Percentiles rank a stretch among this genome's conserved stretches.
These are phyloP conservation scores for Diuraphis noxia DNA, from an alignment of 1,140 invertebrate genomes.

Conservation along the genomic window DNA sequence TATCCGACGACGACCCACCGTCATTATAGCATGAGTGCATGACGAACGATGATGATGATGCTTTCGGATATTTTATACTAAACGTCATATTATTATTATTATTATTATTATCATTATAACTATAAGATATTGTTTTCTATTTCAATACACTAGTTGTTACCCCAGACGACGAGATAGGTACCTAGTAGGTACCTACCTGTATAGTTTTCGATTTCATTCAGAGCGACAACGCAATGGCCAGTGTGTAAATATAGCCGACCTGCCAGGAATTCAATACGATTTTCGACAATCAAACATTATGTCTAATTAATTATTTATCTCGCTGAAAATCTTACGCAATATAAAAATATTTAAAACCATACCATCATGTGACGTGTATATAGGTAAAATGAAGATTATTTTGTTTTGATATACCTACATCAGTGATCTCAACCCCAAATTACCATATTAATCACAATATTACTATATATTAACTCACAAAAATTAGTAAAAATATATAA, in stretches of 20 bases:
- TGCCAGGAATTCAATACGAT: background rate
- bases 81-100: no score
- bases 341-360: background rate
- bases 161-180: background rate
- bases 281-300: background rate
- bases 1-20: background rate
- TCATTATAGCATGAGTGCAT: background rate
- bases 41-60: background rate
- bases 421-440: no score
- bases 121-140: background rate
- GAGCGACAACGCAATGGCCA: no score
- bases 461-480: background rate
- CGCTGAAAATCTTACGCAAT: background rate
- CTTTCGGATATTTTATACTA: background rate
- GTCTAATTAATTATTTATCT: background rate
- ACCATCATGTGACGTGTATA: background rate
- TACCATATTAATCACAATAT: background rate
- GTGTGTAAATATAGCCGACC: background rate
- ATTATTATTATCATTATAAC: no score
- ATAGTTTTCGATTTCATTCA: no score
- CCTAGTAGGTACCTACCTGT: no score
- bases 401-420: no score
- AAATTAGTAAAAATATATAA: background rate
- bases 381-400: background rate
- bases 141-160: background rate